Percentiles rank a stretch among this genome's conserved stretches.
Conservation (phyloP, 2,113 vertebrate genomes). For the Progne subis region DNA sequence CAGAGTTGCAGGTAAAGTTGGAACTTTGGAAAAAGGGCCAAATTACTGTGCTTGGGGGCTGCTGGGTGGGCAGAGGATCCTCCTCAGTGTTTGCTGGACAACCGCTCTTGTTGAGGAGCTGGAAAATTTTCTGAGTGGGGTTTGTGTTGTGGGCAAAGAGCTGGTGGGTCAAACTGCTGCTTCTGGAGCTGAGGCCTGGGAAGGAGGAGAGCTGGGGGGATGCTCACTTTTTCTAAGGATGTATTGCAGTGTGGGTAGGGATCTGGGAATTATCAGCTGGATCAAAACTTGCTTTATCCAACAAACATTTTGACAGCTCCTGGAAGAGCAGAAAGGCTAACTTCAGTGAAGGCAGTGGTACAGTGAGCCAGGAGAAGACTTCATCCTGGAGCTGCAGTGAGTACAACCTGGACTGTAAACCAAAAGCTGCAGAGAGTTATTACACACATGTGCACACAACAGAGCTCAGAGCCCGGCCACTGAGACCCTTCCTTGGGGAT, state of each 20-base stretch:
- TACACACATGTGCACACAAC: background rate
- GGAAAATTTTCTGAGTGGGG: background rate
- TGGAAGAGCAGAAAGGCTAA: background rate
- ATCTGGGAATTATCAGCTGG: background rate
- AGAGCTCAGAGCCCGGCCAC: background rate
- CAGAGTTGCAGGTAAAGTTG: background rate
- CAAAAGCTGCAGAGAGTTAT: background rate
- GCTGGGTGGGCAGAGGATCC: background rate
- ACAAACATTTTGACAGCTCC: background rate
- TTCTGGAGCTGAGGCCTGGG: background rate
- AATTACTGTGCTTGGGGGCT: background rate
- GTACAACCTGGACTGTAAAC: background rate
- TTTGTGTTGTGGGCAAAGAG: background rate
- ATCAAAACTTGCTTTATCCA: background rate
- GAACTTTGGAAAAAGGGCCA: background rate
- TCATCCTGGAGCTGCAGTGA: background rate
- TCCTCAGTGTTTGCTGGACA: background rate
- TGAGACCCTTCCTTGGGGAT: slow-evolving; percentile 52
- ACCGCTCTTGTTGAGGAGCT: accelerated
- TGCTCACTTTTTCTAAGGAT: background rate
- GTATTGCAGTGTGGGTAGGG: background rate
- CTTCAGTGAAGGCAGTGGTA: background rate
- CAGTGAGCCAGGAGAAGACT: background rate
- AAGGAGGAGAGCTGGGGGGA: background rate
- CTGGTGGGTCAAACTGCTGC: background rate